These are phyloP conservation scores for Telmatherina bonti DNA, from an alignment of 2,797 vertebrate species.

Conservation along the genomic window DNA sequence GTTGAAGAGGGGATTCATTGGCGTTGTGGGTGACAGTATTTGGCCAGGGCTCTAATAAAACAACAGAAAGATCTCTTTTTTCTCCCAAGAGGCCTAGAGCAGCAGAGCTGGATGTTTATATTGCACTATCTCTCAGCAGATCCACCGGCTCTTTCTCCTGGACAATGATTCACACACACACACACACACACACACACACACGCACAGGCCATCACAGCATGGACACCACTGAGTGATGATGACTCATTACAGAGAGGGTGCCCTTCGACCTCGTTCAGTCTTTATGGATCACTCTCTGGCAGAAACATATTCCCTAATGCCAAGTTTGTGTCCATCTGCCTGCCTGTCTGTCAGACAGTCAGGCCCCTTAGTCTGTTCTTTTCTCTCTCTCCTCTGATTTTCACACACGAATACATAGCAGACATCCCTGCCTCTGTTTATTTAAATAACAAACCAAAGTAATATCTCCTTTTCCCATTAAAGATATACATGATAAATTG, in stretches of 20 bases:
- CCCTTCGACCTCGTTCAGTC: conserved; percentile 75
- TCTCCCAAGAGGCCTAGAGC: conserved; percentile 56
- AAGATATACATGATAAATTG: conserved; percentile 44
- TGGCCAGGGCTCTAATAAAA: conserved; percentile 66
- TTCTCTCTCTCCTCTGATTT: conserved; percentile 58
- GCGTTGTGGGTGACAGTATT: conserved; percentile 70
- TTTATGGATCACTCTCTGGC: conserved; percentile 80
- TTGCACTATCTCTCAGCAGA: conserved; percentile 75
- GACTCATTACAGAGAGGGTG: conserved; percentile 78
- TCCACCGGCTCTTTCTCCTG: conserved; percentile 61
- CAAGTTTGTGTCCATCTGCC: conserved; percentile 77
- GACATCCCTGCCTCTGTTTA: conserved; percentile 75
- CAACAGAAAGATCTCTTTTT: conserved; percentile 66
- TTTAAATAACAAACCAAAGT: conserved; percentile 78
- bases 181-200: conserved; percentile 37
- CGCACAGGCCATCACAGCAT: conserved; percentile 47
- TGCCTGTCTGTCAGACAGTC: conserved; percentile 85
- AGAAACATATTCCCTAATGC: conserved; percentile 80
- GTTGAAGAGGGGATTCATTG: conserved; percentile 63
- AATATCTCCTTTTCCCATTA: conserved; percentile 69
- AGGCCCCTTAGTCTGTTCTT: conserved; percentile 73
- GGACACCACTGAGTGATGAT: conserved; percentile 81
- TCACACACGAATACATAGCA: conserved; percentile 80
- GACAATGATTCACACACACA: conserved; percentile 44
- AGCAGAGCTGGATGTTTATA: conserved; percentile 69